Conservation (phyloP, 2,797 vertebrate genomes). For the Percopsis omiscomaycus region DNA sequence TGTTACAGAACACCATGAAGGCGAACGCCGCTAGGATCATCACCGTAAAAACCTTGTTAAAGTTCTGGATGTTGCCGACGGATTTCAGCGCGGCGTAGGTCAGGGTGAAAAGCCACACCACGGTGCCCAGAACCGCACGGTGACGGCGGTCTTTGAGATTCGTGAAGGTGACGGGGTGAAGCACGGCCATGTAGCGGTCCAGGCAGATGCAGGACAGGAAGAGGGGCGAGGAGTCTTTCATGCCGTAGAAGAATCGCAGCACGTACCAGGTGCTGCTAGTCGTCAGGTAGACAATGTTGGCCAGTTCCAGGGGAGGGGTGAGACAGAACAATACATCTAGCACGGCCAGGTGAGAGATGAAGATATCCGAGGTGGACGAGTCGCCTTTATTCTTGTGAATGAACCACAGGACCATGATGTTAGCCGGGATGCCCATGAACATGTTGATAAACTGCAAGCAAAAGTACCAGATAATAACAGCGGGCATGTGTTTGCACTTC, state of each 20-base stretch:
- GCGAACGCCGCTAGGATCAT: constrained; percentile 71
- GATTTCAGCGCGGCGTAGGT: constrained; percentile 68
- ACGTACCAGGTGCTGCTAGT: constrained; percentile 65
- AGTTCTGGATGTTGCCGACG: constrained; percentile 57
- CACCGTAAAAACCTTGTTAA: constrained; percentile 68
- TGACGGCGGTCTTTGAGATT: constrained; percentile 72
- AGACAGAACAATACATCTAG: constrained; percentile 77
- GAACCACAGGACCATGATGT: constrained; percentile 79
- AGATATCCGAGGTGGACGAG: constrained; percentile 78
- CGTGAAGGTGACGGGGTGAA: constrained; percentile 77
- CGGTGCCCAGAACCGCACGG: constrained; percentile 47
- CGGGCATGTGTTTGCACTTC: constrained; percentile 61
- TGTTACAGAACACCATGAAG: constrained; percentile 81
- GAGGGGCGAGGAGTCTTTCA: constrained; percentile 76
- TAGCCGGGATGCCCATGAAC: constrained; percentile 78
- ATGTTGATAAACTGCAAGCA: constrained; percentile 76
- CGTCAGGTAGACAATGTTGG: constrained; percentile 68
- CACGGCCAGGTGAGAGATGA: constrained; percentile 74
- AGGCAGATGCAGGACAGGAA: constrained; percentile 80
- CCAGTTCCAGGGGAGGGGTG: constrained; percentile 72
- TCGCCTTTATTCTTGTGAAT: constrained; percentile 71
- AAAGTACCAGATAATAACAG: constrained; percentile 71
- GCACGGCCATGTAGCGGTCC: constrained; percentile 79
- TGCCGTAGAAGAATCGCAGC: constrained; percentile 76
- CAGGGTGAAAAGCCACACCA: constrained; percentile 71